Evolutionary conservation across 2,113 vertebrate species (phyloP).

Genomic region (Megatriorchis doriae): DNA sequence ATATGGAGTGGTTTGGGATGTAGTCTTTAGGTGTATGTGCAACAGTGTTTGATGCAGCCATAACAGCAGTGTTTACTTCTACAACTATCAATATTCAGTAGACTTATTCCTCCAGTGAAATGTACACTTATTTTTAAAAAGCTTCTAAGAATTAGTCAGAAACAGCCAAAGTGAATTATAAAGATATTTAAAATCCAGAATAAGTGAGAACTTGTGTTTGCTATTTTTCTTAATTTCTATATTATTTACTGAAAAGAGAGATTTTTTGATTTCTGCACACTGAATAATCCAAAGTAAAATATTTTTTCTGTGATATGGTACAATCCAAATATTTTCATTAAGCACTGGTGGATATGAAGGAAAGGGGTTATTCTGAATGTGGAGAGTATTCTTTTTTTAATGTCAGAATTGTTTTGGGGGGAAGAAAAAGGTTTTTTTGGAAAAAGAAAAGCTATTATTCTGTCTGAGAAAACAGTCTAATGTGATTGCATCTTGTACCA

Average conservation of each 20-base stretch:
- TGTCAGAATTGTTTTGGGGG: not conserved
- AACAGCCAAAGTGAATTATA: not conserved
- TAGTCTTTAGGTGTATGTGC: not conserved
- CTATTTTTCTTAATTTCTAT: not conserved
- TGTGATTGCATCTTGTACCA: not conserved
- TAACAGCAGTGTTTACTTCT: not conserved
- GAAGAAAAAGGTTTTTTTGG: fast-evolving
- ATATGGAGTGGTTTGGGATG: not conserved
- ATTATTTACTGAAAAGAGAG: not conserved
- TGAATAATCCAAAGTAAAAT: not conserved
- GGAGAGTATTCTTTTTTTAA: not conserved
- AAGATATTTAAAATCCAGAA: not conserved
- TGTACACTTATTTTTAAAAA: not conserved
- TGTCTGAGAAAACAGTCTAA: not conserved
- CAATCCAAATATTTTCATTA: not conserved
- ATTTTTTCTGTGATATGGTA: not conserved
- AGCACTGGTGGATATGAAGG: not conserved
- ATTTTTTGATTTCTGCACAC: not conserved
- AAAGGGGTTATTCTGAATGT: not conserved
- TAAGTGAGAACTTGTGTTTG: not conserved
- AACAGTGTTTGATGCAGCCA: not conserved
- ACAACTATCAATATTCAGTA: not conserved
- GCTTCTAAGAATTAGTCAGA: not conserved
- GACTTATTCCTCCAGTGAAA: not conserved
- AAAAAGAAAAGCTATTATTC: not conserved